Base-by-base conservation (phyloP, 2,888 invertebrate species). In the Cantharis rustica region DNA sequence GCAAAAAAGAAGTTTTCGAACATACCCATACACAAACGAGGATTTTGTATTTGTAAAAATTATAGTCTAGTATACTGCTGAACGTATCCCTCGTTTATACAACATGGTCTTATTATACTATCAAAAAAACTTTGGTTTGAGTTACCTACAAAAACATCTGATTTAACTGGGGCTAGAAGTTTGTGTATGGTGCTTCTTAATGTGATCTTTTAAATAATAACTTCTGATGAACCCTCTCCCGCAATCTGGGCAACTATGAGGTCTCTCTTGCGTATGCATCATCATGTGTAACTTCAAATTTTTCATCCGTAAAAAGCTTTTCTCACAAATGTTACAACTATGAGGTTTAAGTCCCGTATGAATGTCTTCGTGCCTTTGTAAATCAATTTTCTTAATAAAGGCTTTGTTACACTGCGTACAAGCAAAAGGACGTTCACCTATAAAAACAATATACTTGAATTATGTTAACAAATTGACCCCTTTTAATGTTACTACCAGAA, bases 221-320 rank as follows among this genome's bases (percentile, higher is more conserved):
- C 81, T 77, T 69, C 85, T 77, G 68, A 85, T 85, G 73, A 86
- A 86, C 9, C 86, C 85, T 80, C 84, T 86, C 0, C 82, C 83
- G 72, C 86, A 86, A n/a, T 82, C 73, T 7, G 79, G 74, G 75
- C 86, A 85, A n/a, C 80, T 80, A 75, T 85, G 85, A 7, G 86
- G 86, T 23, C 84, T 75, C 75, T 85, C 84, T 76, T 84, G 83
- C 10, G 84, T 85, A 72, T 86, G 86, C 7, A 85, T 78, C 83
- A 85, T 85, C 77, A 83, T 82, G 75, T 86, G 86, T 75, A 84
- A 83, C 61, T 83, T 84, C 64, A 85, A 79, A 75, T 85, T 84
- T 62, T 84, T 83, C 20, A 82, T 81, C 23, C 84, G 81, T 71
- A 84, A 79, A 78, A 86, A 86, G 11, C 82, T 80, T 76, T 85